Conservation (phyloP, 2,888 invertebrate species). For the Pachliopta kotzebuea region DNA sequence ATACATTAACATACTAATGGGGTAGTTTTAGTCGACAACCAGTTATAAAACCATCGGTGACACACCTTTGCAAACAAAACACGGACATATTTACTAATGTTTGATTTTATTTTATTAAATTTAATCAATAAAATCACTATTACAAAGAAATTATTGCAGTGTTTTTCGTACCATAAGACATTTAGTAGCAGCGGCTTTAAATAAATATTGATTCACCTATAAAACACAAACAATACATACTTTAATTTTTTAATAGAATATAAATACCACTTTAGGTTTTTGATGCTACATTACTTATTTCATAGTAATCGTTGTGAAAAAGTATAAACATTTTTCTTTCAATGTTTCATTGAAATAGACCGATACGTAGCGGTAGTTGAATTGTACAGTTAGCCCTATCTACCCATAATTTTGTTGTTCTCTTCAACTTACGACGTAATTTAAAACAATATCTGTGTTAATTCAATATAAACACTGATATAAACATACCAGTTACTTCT, state of each 20-base stretch:
- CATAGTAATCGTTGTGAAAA: background rate
- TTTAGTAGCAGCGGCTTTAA: too few relatives aligned
- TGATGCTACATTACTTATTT: background rate
- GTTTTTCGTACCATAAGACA: background rate
- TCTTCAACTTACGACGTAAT: conserved; percentile 4
- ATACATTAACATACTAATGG: conserved; percentile 69
- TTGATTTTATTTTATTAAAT: conserved; percentile 4
- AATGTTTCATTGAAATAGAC: conserved; percentile 8
- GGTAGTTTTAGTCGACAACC: conserved; percentile 55
- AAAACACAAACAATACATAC: too few relatives aligned
- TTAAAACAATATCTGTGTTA: conserved; percentile 3
- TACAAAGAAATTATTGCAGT: background rate
- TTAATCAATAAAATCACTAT: background rate
- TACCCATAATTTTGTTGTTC: background rate
- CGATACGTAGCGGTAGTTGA: background rate
- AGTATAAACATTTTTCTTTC: background rate
- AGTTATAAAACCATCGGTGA: conserved; percentile 40
- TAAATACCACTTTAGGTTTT: background rate
- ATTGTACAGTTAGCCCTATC: background rate
- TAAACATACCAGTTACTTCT: conserved; percentile 6
- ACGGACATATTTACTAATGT: conserved; percentile 26
- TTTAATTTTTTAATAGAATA: background rate
- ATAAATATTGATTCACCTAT: too few relatives aligned
- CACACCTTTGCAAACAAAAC: conserved; percentile 34
- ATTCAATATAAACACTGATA: conserved; percentile 22